Percentiles rank a stretch among this genome's conserved stretches.
Evolutionary conservation across 2,797 vertebrate species (phyloP).

Genomic region (Lepus oiostolus): DNA sequence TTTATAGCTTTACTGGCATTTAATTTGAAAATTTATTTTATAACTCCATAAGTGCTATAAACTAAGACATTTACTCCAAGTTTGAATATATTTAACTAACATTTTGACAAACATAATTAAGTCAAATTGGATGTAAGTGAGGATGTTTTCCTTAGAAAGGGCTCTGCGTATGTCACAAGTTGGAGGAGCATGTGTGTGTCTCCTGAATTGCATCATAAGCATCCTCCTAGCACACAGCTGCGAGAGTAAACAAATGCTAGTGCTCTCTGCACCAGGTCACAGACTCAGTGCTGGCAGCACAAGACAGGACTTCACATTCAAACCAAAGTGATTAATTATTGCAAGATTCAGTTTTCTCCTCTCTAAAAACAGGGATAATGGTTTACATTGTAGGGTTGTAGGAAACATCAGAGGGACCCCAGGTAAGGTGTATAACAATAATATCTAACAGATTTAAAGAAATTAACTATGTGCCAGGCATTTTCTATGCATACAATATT

Average conservation of each 20-base stretch:
- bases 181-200: background rate
- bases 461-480: background rate
- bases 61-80: conserved; percentile 49
- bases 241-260: background rate
- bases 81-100: conserved; percentile 16
- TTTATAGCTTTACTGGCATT: conserved; percentile 49
- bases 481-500: background rate
- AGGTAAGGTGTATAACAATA: background rate
- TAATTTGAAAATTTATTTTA: conserved; percentile 63
- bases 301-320: background rate
- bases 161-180: background rate
- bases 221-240: background rate
- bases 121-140: conserved; percentile 14
- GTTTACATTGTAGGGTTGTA: background rate
- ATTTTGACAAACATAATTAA: conserved; percentile 48
- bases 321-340: background rate
- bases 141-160: conserved; percentile 54
- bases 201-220: background rate
- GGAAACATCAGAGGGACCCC: background rate
- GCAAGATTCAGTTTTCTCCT: background rate
- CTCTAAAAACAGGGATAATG: background rate
- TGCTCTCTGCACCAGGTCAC: background rate
- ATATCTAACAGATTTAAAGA: background rate
- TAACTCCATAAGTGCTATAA: background rate
- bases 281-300: background rate